phyloP scores from a whole-genome alignment of 1,140 invertebrate species.

The Holotrichia oblita region DNA sequence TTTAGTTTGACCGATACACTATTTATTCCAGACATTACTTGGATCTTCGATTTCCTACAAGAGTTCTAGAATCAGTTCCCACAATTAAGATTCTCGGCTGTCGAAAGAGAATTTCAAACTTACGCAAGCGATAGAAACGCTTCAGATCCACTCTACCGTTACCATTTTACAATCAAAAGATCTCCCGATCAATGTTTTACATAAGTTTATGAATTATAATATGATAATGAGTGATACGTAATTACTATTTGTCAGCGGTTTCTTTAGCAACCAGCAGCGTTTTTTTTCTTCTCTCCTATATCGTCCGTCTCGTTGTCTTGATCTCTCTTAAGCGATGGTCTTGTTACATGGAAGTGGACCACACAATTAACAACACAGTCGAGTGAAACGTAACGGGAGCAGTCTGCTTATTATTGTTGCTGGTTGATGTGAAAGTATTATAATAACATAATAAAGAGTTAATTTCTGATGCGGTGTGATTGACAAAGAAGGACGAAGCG shows the following conservation, averaged over 20 bases:
- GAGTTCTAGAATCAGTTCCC: not conserved
- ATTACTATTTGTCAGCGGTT: slow-evolving; percentile 33
- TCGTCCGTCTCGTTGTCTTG: too few species aligned
- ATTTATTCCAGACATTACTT: too few species aligned
- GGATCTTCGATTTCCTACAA: too few species aligned
- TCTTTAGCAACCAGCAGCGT: not conserved
- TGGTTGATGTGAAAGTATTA: slow-evolving; percentile 33
- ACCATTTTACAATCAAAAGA: not conserved
- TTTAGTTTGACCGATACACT: too few species aligned
- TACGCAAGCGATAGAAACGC: not conserved
- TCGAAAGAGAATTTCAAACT: not conserved
- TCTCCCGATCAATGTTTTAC: not conserved
- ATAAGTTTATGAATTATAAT: slow-evolving; percentile 30
- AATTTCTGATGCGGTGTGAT: slow-evolving; percentile 34
- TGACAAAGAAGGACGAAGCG: slow-evolving; percentile 20
- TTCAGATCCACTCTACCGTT: not conserved
- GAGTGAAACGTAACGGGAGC: slow-evolving; percentile 20
- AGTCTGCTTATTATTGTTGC: slow-evolving; percentile 32
- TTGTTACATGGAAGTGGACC: slow-evolving; percentile 29
- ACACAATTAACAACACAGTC: slow-evolving; percentile 33
- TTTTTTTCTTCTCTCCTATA: too few species aligned
- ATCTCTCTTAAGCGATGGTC: slow-evolving; percentile 26
- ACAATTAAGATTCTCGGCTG: not conserved
- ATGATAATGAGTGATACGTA: slow-evolving; percentile 26
- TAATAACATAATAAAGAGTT: slow-evolving; percentile 37